A percentile compares a stretch with the other conserved stretches of the same genome.
Conservation (phyloP, 1,140 invertebrate species). For the Chlorops oryzae region DNA sequence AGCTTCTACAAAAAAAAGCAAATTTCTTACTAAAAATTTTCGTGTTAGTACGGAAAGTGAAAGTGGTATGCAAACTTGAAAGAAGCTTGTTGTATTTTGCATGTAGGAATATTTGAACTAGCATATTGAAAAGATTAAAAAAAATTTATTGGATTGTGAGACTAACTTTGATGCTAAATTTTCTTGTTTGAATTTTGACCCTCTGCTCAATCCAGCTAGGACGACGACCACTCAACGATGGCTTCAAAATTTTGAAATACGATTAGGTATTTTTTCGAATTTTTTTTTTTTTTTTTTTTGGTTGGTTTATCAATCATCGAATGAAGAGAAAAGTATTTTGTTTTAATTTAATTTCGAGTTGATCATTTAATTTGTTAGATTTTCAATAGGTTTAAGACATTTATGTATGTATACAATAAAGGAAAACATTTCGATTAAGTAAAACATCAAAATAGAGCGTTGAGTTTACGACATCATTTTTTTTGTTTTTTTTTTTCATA, state of each 20-base stretch:
- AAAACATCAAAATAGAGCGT: no score
- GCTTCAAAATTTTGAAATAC: conserved; percentile 37
- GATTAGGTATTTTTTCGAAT: conserved; percentile 20
- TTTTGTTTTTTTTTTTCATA: no score
- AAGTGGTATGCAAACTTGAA: no score
- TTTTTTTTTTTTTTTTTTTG: conserved; percentile 6
- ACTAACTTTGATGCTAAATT: conserved; percentile 50
- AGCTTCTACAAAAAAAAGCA: no score
- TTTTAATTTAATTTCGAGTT: conserved; percentile 5
- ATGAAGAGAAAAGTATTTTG: conserved; percentile 12
- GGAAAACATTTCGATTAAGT: neutral
- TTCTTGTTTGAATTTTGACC: conserved; percentile 49
- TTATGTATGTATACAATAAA: conserved; percentile 3
- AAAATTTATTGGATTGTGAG: conserved; percentile 34
- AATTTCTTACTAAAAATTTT: no score
- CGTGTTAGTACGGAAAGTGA: conserved; percentile 21
- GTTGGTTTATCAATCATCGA: conserved; percentile 1
- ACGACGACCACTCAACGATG: conserved; percentile 48
- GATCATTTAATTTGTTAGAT: neutral
- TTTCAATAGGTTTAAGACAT: neutral
- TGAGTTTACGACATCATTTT: no score
- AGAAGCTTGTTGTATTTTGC: no score
- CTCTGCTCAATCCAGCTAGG: conserved; percentile 48
- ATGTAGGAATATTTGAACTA: no score
- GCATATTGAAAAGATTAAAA: conserved; percentile 7